Evolutionary conservation across 2,888 invertebrate species (phyloP).

Genomic region (Drosophila antonietae): DNA sequence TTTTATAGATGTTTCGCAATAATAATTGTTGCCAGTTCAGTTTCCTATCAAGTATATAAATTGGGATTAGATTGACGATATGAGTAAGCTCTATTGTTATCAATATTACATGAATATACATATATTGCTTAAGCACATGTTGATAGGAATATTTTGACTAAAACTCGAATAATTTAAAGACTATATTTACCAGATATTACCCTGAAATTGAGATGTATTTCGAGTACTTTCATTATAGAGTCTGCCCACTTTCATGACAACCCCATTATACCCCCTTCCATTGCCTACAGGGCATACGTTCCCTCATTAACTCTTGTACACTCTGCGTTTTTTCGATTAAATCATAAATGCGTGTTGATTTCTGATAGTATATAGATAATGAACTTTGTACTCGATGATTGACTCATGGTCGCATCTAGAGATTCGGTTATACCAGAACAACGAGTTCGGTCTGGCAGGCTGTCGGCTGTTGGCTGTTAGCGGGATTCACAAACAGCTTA

Average conservation of each 20-base stretch:
- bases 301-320: background rate
- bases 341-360: slow-evolving; percentile 3
- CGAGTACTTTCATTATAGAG: background rate
- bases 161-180: background rate
- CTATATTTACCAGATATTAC: background rate
- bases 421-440: slow-evolving; percentile 37
- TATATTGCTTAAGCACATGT: background rate
- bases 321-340: background rate
- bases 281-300: background rate
- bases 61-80: slow-evolving; percentile 1
- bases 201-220: background rate
- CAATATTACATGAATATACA: slow-evolving; percentile 10
- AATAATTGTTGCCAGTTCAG: background rate
- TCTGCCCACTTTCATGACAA: background rate
- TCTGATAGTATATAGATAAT: slow-evolving; percentile 3
- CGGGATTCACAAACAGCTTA: slow-evolving; percentile 59
- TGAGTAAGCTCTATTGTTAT: background rate
- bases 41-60: background rate
- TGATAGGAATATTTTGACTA: background rate
- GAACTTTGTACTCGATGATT: slow-evolving; percentile 1
- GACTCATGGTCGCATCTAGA: slow-evolving; percentile 27
- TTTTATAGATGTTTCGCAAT: slow-evolving; percentile 2
- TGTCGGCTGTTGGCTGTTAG: slow-evolving; percentile 4
- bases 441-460: slow-evolving; percentile 8
- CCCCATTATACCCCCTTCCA: background rate